Evolutionary conservation across 2,797 vertebrate genomes (phyloP).

Genomic region (Onychomys arenicola): DNA sequence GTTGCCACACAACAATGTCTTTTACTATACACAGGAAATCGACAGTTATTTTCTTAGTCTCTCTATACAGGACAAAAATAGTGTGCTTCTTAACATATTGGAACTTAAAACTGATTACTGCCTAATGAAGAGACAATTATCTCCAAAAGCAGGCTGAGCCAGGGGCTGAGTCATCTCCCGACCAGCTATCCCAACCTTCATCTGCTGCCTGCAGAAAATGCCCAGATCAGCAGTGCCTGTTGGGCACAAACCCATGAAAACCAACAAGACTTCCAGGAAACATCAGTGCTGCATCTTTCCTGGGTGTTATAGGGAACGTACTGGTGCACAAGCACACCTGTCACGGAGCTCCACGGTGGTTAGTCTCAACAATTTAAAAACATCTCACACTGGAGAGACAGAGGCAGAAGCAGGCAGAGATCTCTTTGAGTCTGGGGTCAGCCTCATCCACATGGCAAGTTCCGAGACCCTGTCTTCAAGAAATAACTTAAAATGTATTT

Average conservation of each 20-base stretch:
- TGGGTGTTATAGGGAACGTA: neutral
- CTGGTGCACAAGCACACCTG: neutral
- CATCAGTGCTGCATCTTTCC: neutral
- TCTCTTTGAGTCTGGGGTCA: neutral
- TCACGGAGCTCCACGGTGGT: neutral
- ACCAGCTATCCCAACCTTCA: neutral
- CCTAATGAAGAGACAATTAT: slow-evolving; percentile 28
- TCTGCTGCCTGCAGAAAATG: slow-evolving; percentile 73
- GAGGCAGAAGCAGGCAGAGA: neutral
- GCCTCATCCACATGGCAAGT: neutral
- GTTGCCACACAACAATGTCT: neutral
- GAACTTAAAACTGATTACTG: slow-evolving; percentile 26
- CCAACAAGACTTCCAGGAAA: neutral
- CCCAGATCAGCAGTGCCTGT: neutral
- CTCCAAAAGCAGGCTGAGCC: slow-evolving; percentile 87
- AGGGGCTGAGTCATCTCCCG: slow-evolving; percentile 93
- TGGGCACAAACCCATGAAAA: neutral
- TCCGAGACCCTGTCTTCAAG: neutral
- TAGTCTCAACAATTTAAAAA: neutral
- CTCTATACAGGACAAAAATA: neutral
- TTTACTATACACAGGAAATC: neutral
- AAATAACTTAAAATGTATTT: neutral
- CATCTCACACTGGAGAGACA: neutral
- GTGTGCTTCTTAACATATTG: neutral
- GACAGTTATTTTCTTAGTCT: neutral